phyloP scores from a whole-genome alignment of 2,888 invertebrate species.

The Lepidochitona cinerea region DNA sequence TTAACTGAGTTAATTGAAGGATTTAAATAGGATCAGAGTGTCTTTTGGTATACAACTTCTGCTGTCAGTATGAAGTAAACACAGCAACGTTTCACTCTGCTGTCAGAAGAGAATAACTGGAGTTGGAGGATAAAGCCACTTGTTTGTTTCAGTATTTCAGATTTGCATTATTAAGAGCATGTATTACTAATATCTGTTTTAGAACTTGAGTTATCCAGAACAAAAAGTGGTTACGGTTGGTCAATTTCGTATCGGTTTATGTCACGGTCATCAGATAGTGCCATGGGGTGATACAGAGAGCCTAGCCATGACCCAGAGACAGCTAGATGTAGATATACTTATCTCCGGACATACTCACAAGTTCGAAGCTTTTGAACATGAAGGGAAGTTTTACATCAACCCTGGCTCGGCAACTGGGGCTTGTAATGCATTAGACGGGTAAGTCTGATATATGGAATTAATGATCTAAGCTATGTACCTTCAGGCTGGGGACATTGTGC shows the following conservation, averaged over 20 bases:
- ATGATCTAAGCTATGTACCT: too few species aligned
- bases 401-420: conserved; percentile 99
- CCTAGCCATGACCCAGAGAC: conserved; percentile 92
- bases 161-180: too few species aligned
- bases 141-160: too few species aligned
- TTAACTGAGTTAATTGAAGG: too few species aligned
- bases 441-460: too few species aligned
- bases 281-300: conserved; percentile 86
- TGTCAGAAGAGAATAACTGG: too few species aligned
- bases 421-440: conserved; percentile 93
- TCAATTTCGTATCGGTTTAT: conserved; percentile 97
- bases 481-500: too few species aligned
- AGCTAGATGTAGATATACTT: conserved; percentile 97
- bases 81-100: too few species aligned
- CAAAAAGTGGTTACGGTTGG: conserved; percentile 99
- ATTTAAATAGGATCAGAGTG: too few species aligned
- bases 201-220: conserved; percentile 89
- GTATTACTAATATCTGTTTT: conserved; percentile 68
- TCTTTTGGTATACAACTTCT: too few species aligned
- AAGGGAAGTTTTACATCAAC: conserved; percentile 99
- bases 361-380: conserved; percentile 98
- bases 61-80: too few species aligned
- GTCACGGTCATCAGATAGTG: conserved; percentile 98
- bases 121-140: too few species aligned
- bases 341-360: conserved; percentile 99